A percentile compares a stretch with the other conserved stretches of the same genome.
These are phyloP conservation scores for Orientallactaga bullata DNA, from an alignment of 2,113 vertebrate genomes.

Conservation along the genomic window DNA sequence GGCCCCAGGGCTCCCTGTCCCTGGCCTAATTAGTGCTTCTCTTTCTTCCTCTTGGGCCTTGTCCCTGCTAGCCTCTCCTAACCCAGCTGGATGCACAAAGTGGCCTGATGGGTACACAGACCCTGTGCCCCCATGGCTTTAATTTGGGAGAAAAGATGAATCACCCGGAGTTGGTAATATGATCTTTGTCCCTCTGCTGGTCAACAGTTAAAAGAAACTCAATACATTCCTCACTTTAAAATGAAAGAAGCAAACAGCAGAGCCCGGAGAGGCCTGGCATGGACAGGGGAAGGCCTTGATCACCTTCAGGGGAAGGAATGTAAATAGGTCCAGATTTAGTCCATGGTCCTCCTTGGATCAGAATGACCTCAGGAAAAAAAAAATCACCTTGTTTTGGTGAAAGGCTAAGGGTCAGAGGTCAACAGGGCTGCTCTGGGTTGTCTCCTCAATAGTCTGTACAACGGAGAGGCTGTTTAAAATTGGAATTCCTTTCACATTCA, in stretches of 20 bases:
- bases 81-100: background rate
- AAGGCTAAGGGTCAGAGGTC: conserved; percentile 58
- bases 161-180: conserved; percentile 29
- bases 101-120: conserved; percentile 43
- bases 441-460: conserved; percentile 34
- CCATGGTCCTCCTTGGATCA: background rate
- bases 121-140: conserved; percentile 64
- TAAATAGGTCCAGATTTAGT: conserved; percentile 31
- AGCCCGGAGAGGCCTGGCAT: background rate
- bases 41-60: background rate
- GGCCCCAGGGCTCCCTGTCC: background rate
- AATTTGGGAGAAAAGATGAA: conserved; percentile 60
- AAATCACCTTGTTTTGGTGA: conserved; percentile 53
- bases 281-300: conserved; percentile 36
- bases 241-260: conserved; percentile 29
- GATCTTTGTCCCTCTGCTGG: conserved; percentile 69
- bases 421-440: background rate
- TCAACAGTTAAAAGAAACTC: conserved; percentile 65
- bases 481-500: background rate
- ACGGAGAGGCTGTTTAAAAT: background rate
- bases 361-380: background rate
- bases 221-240: background rate
- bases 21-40: background rate
- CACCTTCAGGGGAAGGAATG: conserved; percentile 41
- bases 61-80: background rate